Evolutionary conservation across 1,140 invertebrate genomes (phyloP).

Genomic region (Brachionus plicatilis): DNA sequence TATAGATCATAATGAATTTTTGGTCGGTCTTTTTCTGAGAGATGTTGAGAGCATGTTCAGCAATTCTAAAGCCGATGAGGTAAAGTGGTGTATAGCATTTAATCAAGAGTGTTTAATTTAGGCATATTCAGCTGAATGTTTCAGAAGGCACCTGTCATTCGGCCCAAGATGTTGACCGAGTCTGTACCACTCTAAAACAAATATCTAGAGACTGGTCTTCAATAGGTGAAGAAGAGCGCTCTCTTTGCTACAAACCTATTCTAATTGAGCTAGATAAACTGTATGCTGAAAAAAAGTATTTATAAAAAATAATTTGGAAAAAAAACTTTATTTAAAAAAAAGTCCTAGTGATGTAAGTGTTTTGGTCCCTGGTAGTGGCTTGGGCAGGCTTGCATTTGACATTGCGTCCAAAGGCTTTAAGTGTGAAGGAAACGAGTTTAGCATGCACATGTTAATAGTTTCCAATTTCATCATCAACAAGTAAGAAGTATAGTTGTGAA

Average conservation of each 20-base stretch:
- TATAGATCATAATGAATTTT: not conserved
- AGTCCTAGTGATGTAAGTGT: slow-evolving; percentile 64
- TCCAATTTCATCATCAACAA: slow-evolving; percentile 73
- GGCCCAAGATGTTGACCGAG: slow-evolving; percentile 47
- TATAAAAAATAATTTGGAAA: not conserved
- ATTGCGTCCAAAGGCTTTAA: slow-evolving; percentile 78
- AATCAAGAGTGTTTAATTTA: not conserved
- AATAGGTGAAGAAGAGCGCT: slow-evolving; percentile 73
- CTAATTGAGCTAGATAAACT: slow-evolving; percentile 71
- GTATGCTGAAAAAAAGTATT: slow-evolving; percentile 61
- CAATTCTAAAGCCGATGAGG: not conserved
- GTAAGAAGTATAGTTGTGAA: not conserved
- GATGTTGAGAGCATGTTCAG: not conserved
- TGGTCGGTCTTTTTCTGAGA: not conserved
- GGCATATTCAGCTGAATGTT: not conserved
- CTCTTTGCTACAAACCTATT: slow-evolving; percentile 82
- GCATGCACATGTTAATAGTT: slow-evolving; percentile 90
- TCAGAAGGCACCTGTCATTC: not conserved
- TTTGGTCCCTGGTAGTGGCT: slow-evolving; percentile 85
- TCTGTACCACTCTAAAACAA: slow-evolving; percentile 86
- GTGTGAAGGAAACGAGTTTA: slow-evolving; percentile 95
- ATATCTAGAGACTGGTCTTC: slow-evolving; percentile 89
- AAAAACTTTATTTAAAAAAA: slow-evolving; percentile 45
- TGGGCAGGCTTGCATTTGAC: slow-evolving; percentile 87
- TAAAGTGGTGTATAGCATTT: not conserved